Conservation (phyloP, 2,888 invertebrate genomes). For the Microdon myrmicae region DNA sequence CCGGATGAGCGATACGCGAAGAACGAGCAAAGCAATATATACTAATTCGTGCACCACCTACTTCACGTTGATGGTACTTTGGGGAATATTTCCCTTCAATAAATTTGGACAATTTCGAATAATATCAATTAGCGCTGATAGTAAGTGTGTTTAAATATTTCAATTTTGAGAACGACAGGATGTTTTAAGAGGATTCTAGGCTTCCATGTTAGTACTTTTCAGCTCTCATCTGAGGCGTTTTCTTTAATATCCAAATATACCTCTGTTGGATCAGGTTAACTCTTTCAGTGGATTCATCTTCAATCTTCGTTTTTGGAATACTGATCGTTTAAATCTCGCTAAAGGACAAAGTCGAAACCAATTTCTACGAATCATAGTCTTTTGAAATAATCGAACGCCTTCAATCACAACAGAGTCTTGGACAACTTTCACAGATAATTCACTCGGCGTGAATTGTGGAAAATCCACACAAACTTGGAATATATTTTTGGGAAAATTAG, state of each 20-base stretch:
- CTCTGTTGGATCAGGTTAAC: conserved; percentile 69
- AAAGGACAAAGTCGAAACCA: conserved; percentile 79
- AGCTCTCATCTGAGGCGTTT: background rate
- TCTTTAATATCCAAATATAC: conserved; percentile 35
- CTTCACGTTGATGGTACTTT: no score
- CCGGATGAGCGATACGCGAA: no score
- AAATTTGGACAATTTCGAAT: no score
- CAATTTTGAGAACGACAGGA: no score
- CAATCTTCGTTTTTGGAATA: conserved; percentile 69
- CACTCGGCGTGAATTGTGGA: conserved; percentile 75
- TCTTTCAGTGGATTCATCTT: conserved; percentile 63
- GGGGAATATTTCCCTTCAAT: no score
- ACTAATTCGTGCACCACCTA: no score
- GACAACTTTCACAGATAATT: conserved; percentile 75
- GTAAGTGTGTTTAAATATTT: no score
- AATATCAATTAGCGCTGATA: no score
- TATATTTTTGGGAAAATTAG: conserved; percentile 73
- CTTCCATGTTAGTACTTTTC: no score
- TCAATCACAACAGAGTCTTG: conserved; percentile 73
- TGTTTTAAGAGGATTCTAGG: no score
- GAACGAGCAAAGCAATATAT: no score
- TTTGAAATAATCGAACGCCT: conserved; percentile 76
- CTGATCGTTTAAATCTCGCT: conserved; percentile 81
- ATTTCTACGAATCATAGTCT: conserved; percentile 74
- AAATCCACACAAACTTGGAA: conserved; percentile 76